Evolutionary conservation across 2,888 invertebrate species (phyloP).

Genomic region (Acanthosepion pharaonis): DNA sequence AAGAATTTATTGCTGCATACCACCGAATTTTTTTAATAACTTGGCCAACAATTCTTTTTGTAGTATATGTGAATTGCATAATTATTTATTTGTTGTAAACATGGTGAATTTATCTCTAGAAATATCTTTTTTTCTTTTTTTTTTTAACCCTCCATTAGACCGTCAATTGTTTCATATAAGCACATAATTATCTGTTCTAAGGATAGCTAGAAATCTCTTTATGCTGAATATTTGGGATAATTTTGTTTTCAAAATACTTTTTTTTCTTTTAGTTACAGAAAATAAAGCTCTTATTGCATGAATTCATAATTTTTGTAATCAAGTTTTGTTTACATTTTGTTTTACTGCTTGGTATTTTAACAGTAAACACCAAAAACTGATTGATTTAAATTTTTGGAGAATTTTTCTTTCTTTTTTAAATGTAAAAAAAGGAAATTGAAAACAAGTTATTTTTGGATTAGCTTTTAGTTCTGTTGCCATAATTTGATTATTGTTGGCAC

Average conservation of each 20-base stretch:
- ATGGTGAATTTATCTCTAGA: not conserved
- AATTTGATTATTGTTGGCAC: not conserved
- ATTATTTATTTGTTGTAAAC: not conserved
- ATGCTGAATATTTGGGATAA: not conserved
- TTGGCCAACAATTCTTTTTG: not conserved
- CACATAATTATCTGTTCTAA: not conserved
- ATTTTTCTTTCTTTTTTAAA: too few relatives aligned
- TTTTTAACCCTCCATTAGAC: not conserved
- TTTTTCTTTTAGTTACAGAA: not conserved
- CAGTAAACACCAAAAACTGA: not conserved
- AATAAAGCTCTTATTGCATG: not conserved
- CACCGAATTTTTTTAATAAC: not conserved
- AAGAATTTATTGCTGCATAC: not conserved
- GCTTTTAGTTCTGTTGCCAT: not conserved
- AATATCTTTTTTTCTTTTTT: not conserved
- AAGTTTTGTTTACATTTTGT: not conserved
- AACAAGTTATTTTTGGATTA: not conserved
- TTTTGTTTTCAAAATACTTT: not conserved
- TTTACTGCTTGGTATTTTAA: not conserved
- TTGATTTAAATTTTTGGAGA: not conserved
- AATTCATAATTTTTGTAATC: not conserved
- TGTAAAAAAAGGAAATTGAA: too few relatives aligned
- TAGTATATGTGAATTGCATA: not conserved
- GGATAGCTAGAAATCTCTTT: not conserved
- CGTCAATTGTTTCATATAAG: not conserved